These are phyloP conservation scores for Tyto alba DNA, from an alignment of 2,113 vertebrate species.

Conservation along the genomic window DNA sequence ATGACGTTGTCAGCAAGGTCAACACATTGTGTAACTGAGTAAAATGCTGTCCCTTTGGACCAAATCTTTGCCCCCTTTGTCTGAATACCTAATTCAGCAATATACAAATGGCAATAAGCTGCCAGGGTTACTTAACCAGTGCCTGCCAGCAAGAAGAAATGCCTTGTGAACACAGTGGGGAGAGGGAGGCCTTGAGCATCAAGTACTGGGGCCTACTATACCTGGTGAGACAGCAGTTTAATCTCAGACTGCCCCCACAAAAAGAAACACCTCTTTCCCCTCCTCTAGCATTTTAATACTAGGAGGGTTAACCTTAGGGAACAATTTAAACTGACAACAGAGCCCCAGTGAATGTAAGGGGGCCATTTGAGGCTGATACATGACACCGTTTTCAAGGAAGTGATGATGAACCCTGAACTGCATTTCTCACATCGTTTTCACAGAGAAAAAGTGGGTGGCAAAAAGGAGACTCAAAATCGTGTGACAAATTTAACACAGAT, in stretches of 20 bases:
- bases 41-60: background rate
- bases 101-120: background rate
- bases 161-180: background rate
- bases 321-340: background rate
- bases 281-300: background rate
- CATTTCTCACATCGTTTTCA: background rate
- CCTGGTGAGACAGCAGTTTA: background rate
- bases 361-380: background rate
- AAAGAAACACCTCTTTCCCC: background rate
- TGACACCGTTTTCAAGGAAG: background rate
- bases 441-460: background rate
- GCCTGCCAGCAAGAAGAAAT: background rate
- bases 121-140: background rate
- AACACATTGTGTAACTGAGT: background rate
- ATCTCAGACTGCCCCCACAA: background rate
- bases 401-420: background rate
- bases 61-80: background rate
- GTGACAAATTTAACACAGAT: background rate
- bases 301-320: background rate
- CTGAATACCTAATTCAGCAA: background rate
- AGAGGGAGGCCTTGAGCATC: background rate
- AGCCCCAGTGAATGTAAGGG: background rate
- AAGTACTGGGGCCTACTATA: fast-evolving
- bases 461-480: background rate
- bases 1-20: background rate